phyloP scores from a whole-genome alignment of 2,888 invertebrate genomes.

The Pristionchus mayeri region DNA sequence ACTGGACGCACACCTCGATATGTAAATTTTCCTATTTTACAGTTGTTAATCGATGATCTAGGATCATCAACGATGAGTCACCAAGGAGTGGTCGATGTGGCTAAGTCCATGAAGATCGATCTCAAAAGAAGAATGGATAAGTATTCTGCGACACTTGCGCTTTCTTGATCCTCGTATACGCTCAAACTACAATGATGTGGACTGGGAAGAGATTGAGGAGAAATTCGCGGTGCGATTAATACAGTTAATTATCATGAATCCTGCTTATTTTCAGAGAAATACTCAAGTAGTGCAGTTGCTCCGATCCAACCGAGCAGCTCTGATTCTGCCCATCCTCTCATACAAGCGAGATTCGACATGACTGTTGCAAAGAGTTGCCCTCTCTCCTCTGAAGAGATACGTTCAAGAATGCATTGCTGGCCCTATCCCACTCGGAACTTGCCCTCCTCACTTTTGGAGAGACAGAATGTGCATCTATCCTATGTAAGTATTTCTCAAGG shows the following conservation, averaged over 20 bases:
- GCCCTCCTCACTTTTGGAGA: conserved; percentile 12
- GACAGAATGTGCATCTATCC: not conserved
- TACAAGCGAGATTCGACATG: not conserved
- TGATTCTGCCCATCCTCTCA: not conserved
- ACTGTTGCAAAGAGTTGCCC: not conserved
- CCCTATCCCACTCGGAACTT: not conserved
- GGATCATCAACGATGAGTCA: conserved; percentile 14
- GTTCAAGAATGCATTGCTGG: not conserved
- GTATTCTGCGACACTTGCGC: not conserved
- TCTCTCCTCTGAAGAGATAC: not conserved
- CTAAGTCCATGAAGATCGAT: not conserved
- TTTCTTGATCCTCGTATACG: conserved; percentile 8
- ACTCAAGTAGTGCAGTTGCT: not conserved
- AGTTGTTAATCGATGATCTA: not conserved
- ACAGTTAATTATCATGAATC: too few relatives aligned
- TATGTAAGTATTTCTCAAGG: not conserved
- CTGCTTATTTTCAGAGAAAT: not conserved
- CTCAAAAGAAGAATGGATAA: not conserved
- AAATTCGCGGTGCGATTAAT: not conserved
- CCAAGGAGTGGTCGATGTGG: not conserved
- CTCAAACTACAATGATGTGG: not conserved
- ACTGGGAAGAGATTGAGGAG: not conserved
- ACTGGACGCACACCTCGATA: not conserved
- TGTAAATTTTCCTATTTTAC: not conserved
- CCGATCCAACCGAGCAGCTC: not conserved